Base-by-base conservation (phyloP, 2,113 vertebrate species). In the Sinocyclocheilus anophthalmus region DNA sequence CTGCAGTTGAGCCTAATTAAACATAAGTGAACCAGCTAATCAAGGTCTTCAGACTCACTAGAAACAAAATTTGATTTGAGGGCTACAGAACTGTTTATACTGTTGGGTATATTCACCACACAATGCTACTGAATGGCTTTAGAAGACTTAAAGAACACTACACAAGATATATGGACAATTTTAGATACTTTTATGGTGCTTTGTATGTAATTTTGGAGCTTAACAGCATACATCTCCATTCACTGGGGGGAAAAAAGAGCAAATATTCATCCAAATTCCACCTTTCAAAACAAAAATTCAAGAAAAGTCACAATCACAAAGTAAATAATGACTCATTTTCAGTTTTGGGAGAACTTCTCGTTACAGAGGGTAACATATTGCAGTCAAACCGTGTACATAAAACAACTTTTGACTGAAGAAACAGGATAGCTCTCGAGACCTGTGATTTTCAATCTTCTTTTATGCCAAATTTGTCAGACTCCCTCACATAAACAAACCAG, bases 401-500 rank as follows among this genome's bases (percentile, higher is more conserved):
- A 30, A 76, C 75, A 76, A 18, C 26, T 57, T 78, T 33, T 30
- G 18, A 33, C 3, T 26, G 45, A 57, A 57, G 76, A 8, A 10
- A 26, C 48, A 5, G 76, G 14, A 57, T 30, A 37, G 24, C 26
- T 57, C 26, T 57, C 18, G 73, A 48, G 45, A 76, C 73, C n/a
- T 50, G 14, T 18, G 14, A 55, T 55, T 33, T 77, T 33, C 26
- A 11, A 55, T 77, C 8, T 39, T 59, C 30, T 75, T 12, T n/a
- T 59, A 7, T 79, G 14, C 30, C 67, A 69, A 57, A 33, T 57
- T n/a, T 39, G 5, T 22, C 53, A 39, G 33, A 39, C 20, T 59
- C 20, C 20, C 13, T 22, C 55, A 72, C 37, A 73, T 73, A 73
- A 42, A 42, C 22, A 39, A 80, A 42, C 55, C 77, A 80, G 76